These are phyloP conservation scores for Catharus ustulatus DNA, from an alignment of 2,797 vertebrate species.

Conservation along the genomic window DNA sequence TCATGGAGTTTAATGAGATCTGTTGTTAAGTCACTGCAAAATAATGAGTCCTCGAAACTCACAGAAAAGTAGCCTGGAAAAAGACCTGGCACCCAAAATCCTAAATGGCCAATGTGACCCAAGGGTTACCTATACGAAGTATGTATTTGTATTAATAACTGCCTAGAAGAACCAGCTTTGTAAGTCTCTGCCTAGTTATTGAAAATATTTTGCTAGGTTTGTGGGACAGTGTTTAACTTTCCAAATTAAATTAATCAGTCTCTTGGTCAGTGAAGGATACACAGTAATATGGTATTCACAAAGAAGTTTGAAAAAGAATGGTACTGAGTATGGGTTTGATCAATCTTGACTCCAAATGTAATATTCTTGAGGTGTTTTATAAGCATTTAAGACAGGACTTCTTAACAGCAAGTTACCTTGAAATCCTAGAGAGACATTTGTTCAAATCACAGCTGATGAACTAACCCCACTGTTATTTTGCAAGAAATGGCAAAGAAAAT, in stretches of 20 bases:
- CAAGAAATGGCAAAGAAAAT: constrained; percentile 52
- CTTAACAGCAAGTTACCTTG: not conserved
- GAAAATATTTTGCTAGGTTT: not conserved
- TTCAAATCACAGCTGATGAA: not conserved
- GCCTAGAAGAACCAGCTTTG: constrained; percentile 16
- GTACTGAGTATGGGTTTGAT: not conserved
- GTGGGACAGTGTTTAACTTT: not conserved
- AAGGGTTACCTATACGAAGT: not conserved
- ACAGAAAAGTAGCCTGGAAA: not conserved
- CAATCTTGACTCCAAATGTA: not conserved
- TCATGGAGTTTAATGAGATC: not conserved
- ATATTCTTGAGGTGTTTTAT: not conserved
- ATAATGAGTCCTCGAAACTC: not conserved
- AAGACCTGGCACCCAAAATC: not conserved
- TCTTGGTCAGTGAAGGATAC: not conserved
- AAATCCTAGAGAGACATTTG: not conserved
- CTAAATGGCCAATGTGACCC: not conserved
- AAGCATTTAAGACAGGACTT: not conserved
- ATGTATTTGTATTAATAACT: not conserved
- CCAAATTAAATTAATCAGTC: not conserved
- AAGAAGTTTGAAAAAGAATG: not conserved
- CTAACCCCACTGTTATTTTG: not conserved
- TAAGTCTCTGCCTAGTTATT: not conserved
- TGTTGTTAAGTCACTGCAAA: not conserved
- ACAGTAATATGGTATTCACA: not conserved